Percentiles rank a stretch among this genome's conserved stretches.
Conservation (phyloP, 1,140 invertebrate genomes). For the Cephus cinctus region DNA sequence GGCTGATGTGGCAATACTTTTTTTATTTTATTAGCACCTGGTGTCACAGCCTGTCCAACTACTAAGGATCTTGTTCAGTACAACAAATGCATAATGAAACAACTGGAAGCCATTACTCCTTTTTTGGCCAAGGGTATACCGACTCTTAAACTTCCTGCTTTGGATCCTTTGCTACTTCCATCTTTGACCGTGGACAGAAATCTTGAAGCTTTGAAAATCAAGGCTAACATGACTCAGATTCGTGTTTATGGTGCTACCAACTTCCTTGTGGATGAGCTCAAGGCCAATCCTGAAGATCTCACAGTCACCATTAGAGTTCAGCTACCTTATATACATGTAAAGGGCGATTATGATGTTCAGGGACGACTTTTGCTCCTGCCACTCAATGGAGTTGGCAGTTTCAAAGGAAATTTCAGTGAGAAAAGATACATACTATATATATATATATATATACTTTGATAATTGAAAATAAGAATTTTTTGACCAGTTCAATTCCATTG, state of each 20-base stretch:
- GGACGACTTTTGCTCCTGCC: conserved; percentile 66
- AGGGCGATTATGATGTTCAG: conserved; percentile 67
- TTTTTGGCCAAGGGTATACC: conserved; percentile 63
- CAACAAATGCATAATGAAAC: conserved; percentile 60
- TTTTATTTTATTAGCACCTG: too few relatives aligned
- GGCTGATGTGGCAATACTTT: too few relatives aligned
- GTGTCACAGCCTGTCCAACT: conserved; percentile 38
- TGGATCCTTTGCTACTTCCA: conserved; percentile 66
- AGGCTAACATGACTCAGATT: conserved; percentile 66
- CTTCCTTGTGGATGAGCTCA: conserved; percentile 65
- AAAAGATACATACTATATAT: conserved; percentile 21
- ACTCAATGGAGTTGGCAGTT: conserved; percentile 64
- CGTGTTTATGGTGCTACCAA: conserved; percentile 62
- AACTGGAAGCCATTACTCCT: conserved; percentile 60
- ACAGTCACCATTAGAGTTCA: conserved; percentile 58
- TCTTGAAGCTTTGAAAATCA: conserved; percentile 64
- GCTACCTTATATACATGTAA: conserved; percentile 61
- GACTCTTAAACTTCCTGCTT: conserved; percentile 62
- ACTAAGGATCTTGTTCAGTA: conserved; percentile 42
- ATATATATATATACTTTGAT: background rate
- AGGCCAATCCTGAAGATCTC: conserved; percentile 63
- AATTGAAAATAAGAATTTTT: conserved; percentile 4
- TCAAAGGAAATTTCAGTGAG: conserved; percentile 73
- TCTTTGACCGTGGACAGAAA: conserved; percentile 65
- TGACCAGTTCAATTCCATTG: conserved; percentile 12